Base-by-base conservation (phyloP, 92 coral and sea anemone genomes). In the Phenganax stokvisi region DNA sequence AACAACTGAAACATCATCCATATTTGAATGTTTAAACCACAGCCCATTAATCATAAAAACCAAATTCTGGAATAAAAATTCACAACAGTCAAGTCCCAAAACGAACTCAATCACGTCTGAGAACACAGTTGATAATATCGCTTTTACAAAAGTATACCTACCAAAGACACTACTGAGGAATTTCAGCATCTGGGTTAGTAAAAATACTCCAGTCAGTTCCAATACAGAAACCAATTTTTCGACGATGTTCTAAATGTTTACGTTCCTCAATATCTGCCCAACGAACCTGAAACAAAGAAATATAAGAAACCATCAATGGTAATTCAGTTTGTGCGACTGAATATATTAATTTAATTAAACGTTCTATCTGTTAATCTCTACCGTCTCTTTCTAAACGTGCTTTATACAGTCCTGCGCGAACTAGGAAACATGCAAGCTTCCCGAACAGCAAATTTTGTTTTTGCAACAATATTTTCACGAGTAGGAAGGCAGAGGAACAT, bases 141-240 rank as follows among this genome's bases (percentile, higher is more conserved):
- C 47, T 5, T 2, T 37, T 37, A 5, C 15, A 65, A 65, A 17
- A 4, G 54, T 11, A 11, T 28, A 54, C 60, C 30, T 29, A 30
- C 64, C 28, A 54, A 59, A 55, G 56, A 80, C 37, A 64, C 2
- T 90, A 89, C 72, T 90, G 86, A 25, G 99, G 99, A 60, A 96
- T 96, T 79, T 91, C 92, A 81, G 99, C 99, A 75, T 96, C 87
- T 53, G 99, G 99, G 75, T 96, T 97, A 57, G 99, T 96, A 72
- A 96, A 85, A 79, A 96, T 83, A 84, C 99, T 96, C 99, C 99
- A 96, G 79, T 96, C 99, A 74, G 99, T 96, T 51, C 99, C 99
- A 71, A 96, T 96, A 80, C 99, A 96, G 85, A 96, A 96, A 20
- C 99, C 99, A 65, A 96, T 96, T 85, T 92, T 91, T 68, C 99